A percentile compares a stretch with the other conserved stretches of the same genome.
phyloP scores from a whole-genome alignment of 2,888 invertebrate genomes.

The Onchidella celtica region DNA sequence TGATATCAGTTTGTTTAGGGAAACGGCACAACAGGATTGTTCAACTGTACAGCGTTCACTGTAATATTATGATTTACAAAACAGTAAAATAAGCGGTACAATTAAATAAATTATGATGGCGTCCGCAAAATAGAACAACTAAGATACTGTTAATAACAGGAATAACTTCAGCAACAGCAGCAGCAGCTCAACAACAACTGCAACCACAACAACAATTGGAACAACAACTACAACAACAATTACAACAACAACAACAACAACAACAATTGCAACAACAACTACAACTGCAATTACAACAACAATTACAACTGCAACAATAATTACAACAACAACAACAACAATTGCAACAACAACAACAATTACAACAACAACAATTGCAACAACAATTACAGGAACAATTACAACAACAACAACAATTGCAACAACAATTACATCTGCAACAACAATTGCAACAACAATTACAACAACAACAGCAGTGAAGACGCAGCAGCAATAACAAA shows the following conservation, averaged over 20 bases:
- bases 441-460: background rate
- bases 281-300: slow-evolving; percentile 7
- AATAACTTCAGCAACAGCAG: too few species aligned
- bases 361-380: background rate
- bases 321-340: background rate
- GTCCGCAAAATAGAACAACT: too few species aligned
- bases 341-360: background rate
- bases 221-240: slow-evolving; percentile 1
- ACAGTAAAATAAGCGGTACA: too few species aligned
- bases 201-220: background rate
- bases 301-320: background rate
- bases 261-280: background rate
- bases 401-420: background rate
- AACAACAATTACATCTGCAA: background rate
- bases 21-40: too few species aligned
- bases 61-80: too few species aligned
- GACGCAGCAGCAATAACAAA: too few species aligned
- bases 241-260: background rate
- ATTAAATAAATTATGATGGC: too few species aligned
- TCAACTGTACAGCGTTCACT: too few species aligned
- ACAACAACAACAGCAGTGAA: background rate
- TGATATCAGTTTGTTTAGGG: too few species aligned
- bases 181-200: too few species aligned
- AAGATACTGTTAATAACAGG: too few species aligned
- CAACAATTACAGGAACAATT: background rate